Evolutionary conservation across 2,797 vertebrate genomes (phyloP).

Genomic region (Hipposideros larvatus): DNA sequence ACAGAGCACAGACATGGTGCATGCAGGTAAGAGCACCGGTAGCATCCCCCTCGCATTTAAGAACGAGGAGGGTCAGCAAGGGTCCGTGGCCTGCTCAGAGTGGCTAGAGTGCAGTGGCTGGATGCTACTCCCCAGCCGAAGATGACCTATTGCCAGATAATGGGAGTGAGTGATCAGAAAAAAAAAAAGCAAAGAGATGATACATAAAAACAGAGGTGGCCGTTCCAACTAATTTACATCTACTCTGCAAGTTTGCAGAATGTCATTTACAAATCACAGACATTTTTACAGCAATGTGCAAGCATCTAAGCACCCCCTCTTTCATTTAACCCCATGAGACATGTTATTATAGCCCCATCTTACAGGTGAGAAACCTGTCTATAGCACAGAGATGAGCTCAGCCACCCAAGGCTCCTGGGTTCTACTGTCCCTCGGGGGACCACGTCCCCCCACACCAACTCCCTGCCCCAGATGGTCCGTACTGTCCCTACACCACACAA

Average conservation of each 20-base stretch:
- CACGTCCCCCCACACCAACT: background rate
- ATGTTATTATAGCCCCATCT: too few species aligned
- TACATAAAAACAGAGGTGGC: background rate
- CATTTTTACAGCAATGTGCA: background rate
- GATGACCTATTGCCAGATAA: background rate
- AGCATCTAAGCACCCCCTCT: background rate
- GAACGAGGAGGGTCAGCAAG: background rate
- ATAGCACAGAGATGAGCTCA: background rate
- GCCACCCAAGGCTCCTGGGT: background rate
- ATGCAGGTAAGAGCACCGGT: background rate
- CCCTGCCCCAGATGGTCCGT: background rate
- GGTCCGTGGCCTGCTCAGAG: background rate
- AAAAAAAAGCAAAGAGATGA: background rate
- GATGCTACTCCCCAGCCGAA: background rate
- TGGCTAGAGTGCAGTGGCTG: too few species aligned
- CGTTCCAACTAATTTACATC: background rate
- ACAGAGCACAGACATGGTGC: rapidly evolving
- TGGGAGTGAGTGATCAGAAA: background rate
- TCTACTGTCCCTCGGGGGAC: background rate
- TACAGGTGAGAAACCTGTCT: background rate
- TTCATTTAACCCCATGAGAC: background rate
- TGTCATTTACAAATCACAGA: background rate
- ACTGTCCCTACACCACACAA: background rate
- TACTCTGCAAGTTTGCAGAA: background rate
- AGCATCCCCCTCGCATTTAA: background rate